Evolutionary conservation across 53 echinoderm and acorn worm genomes (phyloP).

Genomic region (Paracentrotus lividus): DNA sequence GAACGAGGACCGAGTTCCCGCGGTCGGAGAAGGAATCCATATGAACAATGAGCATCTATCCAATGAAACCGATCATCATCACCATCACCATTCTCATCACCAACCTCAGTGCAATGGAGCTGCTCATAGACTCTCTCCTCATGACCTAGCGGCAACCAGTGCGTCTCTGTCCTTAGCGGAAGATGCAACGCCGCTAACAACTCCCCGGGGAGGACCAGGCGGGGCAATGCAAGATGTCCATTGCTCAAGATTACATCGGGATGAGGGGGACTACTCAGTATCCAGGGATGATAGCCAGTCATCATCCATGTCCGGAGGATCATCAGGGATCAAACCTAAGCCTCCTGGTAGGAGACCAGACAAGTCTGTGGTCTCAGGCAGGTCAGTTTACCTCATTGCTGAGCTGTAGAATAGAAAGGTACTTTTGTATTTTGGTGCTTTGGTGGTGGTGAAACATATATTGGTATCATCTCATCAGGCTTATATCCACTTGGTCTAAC

Average conservation of each 20-base stretch:
- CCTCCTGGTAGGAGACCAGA: slow-evolving; percentile 91
- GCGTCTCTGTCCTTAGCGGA: slow-evolving; percentile 89
- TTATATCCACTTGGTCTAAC: too few species aligned
- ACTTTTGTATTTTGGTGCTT: slow-evolving; percentile 16
- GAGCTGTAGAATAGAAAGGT: slow-evolving; percentile 51
- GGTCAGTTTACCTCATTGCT: slow-evolving; percentile 75
- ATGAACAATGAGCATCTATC: slow-evolving; percentile 24
- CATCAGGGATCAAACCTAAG: slow-evolving; percentile 90
- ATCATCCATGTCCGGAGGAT: slow-evolving; percentile 93
- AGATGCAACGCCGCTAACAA: slow-evolving; percentile 76
- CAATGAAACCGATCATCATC: slow-evolving; percentile 55
- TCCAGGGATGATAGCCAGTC: slow-evolving; percentile 90
- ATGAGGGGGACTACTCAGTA: slow-evolving; percentile 63
- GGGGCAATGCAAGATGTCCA: slow-evolving; percentile 21
- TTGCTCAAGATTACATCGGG: slow-evolving; percentile 7
- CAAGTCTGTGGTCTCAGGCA: slow-evolving; percentile 86
- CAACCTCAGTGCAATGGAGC: slow-evolving; percentile 71
- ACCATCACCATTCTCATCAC: slow-evolving; percentile 64
- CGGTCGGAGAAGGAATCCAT: not conserved
- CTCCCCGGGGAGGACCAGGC: slow-evolving; percentile 74
- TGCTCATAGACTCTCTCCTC: slow-evolving; percentile 59
- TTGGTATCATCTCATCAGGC: not conserved
- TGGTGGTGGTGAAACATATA: slow-evolving; percentile 31
- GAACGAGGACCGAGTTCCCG: slow-evolving; percentile 8
- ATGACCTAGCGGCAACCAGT: slow-evolving; percentile 85